These are phyloP conservation scores for Cydia fagiglandana DNA, from an alignment of 1,140 invertebrate species.

Conservation along the genomic window DNA sequence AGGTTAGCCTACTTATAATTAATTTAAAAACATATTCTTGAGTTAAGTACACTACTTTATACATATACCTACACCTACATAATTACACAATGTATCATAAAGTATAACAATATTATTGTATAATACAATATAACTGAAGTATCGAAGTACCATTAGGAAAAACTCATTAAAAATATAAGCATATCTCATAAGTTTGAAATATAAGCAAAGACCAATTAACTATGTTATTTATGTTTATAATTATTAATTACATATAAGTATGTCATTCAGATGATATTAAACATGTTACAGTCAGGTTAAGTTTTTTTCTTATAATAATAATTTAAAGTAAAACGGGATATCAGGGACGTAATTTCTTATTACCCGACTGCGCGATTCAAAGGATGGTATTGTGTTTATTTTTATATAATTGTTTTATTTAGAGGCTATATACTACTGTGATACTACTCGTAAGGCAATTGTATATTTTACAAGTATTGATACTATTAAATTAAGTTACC, in stretches of 20 bases:
- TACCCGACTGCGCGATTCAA: too few species aligned
- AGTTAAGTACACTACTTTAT: too few species aligned
- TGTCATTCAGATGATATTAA: too few species aligned
- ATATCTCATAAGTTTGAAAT: too few species aligned
- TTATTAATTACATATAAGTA: neutral
- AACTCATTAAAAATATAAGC: too few species aligned
- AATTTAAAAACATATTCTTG: too few species aligned
- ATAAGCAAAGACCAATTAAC: neutral
- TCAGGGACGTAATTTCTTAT: neutral
- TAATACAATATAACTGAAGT: neutral
- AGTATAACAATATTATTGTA: too few species aligned
- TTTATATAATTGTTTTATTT: neutral
- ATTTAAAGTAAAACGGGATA: neutral
- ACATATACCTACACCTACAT: too few species aligned
- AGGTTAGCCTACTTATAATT: too few species aligned
- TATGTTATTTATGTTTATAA: too few species aligned
- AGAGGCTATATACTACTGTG: constrained; percentile 54
- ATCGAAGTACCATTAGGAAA: neutral
- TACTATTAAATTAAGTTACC: neutral
- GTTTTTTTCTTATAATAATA: neutral
- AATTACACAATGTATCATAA: too few species aligned
- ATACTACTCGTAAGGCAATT: constrained; percentile 57
- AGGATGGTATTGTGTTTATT: neutral
- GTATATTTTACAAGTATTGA: neutral
- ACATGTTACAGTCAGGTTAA: neutral